Conservation (phyloP, 2,113 vertebrate genomes). For the Clinocottus analis region DNA sequence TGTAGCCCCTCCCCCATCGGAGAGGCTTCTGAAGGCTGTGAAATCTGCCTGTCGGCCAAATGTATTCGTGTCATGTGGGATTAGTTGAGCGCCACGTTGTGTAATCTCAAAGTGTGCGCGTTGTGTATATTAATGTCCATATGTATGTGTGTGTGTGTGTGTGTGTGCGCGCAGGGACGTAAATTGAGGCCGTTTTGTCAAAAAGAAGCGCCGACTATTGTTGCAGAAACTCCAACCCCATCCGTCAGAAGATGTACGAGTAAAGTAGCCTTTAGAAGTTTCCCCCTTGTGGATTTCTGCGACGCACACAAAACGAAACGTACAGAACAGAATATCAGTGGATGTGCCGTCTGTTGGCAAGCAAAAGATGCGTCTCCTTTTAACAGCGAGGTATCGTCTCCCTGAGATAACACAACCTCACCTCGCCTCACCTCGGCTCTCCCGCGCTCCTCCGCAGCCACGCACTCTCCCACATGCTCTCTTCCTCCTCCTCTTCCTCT, state of each 20-base stretch:
- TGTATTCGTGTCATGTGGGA: slow-evolving; percentile 60
- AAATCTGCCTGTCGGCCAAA: slow-evolving; percentile 63
- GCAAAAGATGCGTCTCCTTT: neutral
- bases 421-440: slow-evolving; percentile 67
- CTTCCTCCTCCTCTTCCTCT: slow-evolving; percentile 13
- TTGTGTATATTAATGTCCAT: slow-evolving; percentile 23
- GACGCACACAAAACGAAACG: neutral
- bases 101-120: slow-evolving; percentile 47
- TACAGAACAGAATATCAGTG: neutral
- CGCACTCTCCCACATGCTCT: neutral
- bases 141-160: slow-evolving; percentile 8
- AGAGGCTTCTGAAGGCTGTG: slow-evolving; percentile 52
- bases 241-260: slow-evolving; percentile 11
- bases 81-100: slow-evolving; percentile 44
- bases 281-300: neutral
- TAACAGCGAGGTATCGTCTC: neutral
- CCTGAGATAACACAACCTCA: neutral
- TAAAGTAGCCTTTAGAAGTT: slow-evolving; percentile 7
- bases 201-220: slow-evolving; percentile 6
- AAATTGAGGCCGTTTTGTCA: neutral
- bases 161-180: slow-evolving; percentile 1
- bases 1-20: neutral
- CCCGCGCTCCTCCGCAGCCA: slow-evolving; percentile 19
- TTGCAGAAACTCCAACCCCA: neutral
- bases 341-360: neutral